Evolutionary conservation across 2,888 invertebrate genomes (phyloP).

Genomic region (Neoaliturus tenellus): DNA sequence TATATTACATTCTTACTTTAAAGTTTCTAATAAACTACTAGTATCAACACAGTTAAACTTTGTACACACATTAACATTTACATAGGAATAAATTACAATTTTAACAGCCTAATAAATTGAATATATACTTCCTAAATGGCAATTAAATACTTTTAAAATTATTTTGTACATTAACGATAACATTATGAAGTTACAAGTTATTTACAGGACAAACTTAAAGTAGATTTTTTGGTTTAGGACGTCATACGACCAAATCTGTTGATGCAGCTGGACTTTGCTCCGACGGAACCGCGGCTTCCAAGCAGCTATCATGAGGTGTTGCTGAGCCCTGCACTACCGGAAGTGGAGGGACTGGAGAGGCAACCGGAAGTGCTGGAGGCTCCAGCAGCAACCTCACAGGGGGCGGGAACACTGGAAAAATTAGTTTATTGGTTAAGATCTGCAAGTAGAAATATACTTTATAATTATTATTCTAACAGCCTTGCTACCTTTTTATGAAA

Average conservation of each 20-base stretch:
- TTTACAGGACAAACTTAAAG: background rate
- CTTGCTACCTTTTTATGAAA: no score
- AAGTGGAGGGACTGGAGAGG: background rate
- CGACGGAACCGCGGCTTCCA: background rate
- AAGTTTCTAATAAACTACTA: background rate
- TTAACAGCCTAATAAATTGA: background rate
- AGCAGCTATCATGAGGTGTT: background rate
- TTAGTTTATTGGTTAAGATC: no score
- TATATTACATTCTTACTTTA: no score
- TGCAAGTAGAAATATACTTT: no score
- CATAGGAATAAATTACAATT: conserved; percentile 13
- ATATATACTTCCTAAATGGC: background rate
- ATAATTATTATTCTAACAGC: no score
- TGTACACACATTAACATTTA: conserved; percentile 13
- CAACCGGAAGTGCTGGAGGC: background rate
- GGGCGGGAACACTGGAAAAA: conserved; percentile 30
- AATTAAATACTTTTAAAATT: background rate
- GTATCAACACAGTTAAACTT: background rate
- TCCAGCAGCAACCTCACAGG: conserved; percentile 33
- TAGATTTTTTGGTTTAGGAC: background rate
- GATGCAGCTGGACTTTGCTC: background rate
- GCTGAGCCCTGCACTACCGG: background rate
- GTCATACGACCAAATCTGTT: background rate
- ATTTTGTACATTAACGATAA: conserved; percentile 20
- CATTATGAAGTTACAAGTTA: background rate